phyloP scores from a whole-genome alignment of 2,113 vertebrate genomes.

The Lichenostomus cassidix region DNA sequence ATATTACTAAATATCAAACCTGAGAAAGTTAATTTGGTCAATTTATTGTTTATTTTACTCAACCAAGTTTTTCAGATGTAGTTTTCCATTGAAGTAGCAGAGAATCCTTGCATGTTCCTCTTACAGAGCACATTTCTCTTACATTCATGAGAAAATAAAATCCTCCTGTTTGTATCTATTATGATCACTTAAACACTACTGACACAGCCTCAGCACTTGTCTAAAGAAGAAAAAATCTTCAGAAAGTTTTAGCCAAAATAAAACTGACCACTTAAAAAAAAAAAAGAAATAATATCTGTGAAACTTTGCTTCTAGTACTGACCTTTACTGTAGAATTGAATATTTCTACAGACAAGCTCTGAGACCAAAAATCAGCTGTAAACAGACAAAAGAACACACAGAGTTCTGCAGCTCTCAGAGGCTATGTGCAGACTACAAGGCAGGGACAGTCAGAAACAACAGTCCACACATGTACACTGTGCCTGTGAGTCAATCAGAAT shows the following conservation, averaged over 20 bases:
- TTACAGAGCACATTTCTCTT: background rate
- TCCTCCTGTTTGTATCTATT: background rate
- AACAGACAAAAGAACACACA: background rate
- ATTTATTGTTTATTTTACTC: background rate
- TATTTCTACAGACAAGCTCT: background rate
- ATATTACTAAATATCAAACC: background rate
- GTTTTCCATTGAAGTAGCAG: background rate
- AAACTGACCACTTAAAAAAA: background rate
- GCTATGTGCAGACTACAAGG: background rate
- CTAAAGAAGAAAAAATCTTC: background rate
- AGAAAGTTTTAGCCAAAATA: background rate
- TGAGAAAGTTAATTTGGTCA: background rate
- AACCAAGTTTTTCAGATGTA: background rate
- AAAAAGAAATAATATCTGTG: background rate
- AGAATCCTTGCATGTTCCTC: background rate
- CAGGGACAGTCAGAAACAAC: background rate
- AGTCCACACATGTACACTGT: accelerated
- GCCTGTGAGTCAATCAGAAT: background rate
- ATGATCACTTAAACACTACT: background rate
- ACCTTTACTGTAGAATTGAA: background rate
- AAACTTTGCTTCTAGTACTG: background rate
- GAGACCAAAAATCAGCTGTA: background rate
- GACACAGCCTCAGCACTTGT: background rate
- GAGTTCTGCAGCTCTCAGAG: background rate
- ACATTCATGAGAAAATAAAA: background rate